These are phyloP conservation scores for Arge pagana DNA, from an alignment of 2,888 invertebrate species.

Conservation along the genomic window DNA sequence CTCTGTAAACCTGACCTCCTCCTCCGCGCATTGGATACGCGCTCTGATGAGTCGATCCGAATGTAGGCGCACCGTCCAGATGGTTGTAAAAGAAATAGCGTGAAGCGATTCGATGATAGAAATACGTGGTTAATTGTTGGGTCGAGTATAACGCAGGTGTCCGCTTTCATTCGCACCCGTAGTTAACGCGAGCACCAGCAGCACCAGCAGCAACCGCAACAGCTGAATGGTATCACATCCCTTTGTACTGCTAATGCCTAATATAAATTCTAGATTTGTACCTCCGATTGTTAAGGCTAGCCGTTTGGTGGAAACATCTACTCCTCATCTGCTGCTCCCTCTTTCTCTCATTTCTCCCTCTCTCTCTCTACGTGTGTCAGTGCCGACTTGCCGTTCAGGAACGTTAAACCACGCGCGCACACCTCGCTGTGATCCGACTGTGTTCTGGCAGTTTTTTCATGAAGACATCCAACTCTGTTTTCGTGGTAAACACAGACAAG, in stretches of 20 bases:
- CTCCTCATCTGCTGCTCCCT: background rate
- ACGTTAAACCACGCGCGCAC: no score
- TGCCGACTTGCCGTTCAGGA: background rate
- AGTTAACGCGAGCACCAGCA: background rate
- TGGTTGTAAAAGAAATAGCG: no score
- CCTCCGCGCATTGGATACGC: no score
- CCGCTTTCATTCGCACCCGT: slow-evolving; percentile 27
- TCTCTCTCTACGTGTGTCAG: background rate
- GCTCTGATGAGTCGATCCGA: no score
- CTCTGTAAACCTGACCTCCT: no score
- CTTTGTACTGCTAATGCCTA: slow-evolving; percentile 29
- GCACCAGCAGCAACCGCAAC: slow-evolving; percentile 27
- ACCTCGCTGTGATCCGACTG: no score
- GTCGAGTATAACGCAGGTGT: slow-evolving; percentile 34
- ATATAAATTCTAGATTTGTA: slow-evolving; percentile 33
- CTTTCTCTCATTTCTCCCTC: background rate
- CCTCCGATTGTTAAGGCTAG: slow-evolving; percentile 21
- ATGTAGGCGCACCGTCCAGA: no score
- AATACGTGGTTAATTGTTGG: slow-evolving; percentile 18
- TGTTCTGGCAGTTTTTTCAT: no score
- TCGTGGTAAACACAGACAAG: no score
- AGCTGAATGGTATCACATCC: slow-evolving; percentile 33
- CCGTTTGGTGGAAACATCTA: slow-evolving; percentile 16
- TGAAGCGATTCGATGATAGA: slow-evolving; percentile 19
- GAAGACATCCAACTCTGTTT: no score